Percentiles rank a stretch among this genome's conserved stretches.
Evolutionary conservation across 2,888 invertebrate genomes (phyloP).

Genomic region (Pomacea canaliculata): DNA sequence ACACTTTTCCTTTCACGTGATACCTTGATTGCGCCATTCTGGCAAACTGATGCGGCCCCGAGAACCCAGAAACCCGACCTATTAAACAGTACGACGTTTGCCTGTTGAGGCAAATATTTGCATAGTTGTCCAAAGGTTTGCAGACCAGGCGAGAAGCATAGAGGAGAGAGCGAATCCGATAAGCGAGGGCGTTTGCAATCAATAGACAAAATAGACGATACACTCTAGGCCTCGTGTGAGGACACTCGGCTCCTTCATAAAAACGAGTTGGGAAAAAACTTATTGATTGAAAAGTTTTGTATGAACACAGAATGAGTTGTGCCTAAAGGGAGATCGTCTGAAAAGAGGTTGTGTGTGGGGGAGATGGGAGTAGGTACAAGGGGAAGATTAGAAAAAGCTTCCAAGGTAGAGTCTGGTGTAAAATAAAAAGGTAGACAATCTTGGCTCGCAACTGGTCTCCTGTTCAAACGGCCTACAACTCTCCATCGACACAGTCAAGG

Average conservation of each 20-base stretch:
- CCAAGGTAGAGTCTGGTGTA: no score
- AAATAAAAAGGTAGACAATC: no score
- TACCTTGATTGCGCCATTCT: neutral
- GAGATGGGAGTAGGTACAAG: no score
- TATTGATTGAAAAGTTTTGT: no score
- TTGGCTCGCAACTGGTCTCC: no score
- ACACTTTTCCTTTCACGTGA: no score
- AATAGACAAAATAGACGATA: constrained; percentile 20
- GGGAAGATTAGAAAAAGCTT: no score
- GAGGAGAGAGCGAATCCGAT: neutral
- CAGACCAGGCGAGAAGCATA: neutral
- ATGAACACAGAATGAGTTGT: no score
- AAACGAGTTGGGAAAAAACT: neutral
- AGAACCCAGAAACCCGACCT: neutral
- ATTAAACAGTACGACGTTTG: constrained; percentile 3
- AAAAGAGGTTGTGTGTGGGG: no score
- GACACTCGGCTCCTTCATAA: neutral
- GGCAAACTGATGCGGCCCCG: neutral
- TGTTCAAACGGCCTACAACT: no score
- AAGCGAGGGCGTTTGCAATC: constrained; percentile 20
- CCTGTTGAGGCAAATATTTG: constrained; percentile 4
- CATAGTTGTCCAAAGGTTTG: constrained; percentile 7
- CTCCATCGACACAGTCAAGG: no score
- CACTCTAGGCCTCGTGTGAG: constrained; percentile 9
- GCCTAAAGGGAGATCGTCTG: no score